A percentile compares a stretch with the other conserved stretches of the same genome.
Evolutionary conservation across 2,113 vertebrate species (phyloP).

Genomic region (Corythaixoides concolor): DNA sequence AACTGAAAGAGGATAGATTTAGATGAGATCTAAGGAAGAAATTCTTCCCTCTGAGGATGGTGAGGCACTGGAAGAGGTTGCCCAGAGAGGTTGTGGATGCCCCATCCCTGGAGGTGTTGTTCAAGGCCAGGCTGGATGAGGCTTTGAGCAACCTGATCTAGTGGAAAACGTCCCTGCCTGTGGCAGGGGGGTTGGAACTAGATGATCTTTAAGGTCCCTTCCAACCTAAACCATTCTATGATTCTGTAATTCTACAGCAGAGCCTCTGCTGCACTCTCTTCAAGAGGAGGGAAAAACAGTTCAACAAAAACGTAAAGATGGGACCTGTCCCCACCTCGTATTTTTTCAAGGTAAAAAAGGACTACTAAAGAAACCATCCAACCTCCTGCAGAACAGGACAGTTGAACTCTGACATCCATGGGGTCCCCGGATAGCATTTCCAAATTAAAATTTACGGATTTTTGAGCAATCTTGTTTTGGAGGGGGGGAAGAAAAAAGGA

Average conservation of each 20-base stretch:
- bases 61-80: too few relatives aligned
- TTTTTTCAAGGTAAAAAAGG: not conserved
- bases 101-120: too few relatives aligned
- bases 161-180: too few relatives aligned
- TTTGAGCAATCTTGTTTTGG: not conserved
- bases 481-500: not conserved
- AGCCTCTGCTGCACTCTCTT: not conserved
- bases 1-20: too few relatives aligned
- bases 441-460: not conserved
- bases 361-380: not conserved
- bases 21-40: too few relatives aligned
- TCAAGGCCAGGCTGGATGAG: too few relatives aligned
- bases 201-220: too few relatives aligned
- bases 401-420: not conserved
- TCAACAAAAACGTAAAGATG: not conserved
- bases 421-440: not conserved
- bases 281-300: not conserved
- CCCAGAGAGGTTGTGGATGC: too few relatives aligned
- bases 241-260: not conserved
- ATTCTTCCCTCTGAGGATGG: too few relatives aligned
- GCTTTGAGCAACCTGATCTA: too few relatives aligned
- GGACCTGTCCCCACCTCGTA: accelerated
- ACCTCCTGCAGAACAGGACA: not conserved
- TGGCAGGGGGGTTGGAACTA: too few relatives aligned
- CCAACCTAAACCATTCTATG: too few relatives aligned